Evolutionary conservation across 2,888 invertebrate genomes (phyloP), one percentile per base, ranked within the genome.

Genomic region (Hypsopygia costalis): DNA sequence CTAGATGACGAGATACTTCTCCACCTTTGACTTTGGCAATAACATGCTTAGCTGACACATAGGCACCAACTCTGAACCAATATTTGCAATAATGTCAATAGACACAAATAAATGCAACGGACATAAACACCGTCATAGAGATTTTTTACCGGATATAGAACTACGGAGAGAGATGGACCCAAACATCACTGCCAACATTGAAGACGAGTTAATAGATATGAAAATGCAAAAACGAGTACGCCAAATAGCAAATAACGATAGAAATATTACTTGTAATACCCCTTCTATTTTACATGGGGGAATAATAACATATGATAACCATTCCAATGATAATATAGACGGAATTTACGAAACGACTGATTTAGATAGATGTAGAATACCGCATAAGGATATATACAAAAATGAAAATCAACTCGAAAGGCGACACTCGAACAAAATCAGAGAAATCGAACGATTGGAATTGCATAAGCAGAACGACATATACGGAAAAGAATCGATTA

Each of bases 1-100:
- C 55, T 57, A 55, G 55, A 61, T 52, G 52, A 67, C 60, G 49
- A 49, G 50, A 46, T 34, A 47, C 44, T 47, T 51, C 37, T 43
- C 51, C 45, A 38, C 38, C 46, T 45, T 49, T 46, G 51, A 42
- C 46, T 45, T 49, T 46, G 51, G 42, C 47, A 43, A 53, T 62
- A 74, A 69, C 66, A 81, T 80, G 81, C 68, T 69, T 66, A 83
- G 83, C 76, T 82, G 81, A 85, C 81, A 73, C 62, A 28, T 64
- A 30, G 29, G 36, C 58, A 62, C 49, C 49, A 51, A 49, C 55
- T 27, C 29, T 48, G 38, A 54, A 30, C 32, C 31, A 33, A 33
- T 44, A 47, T 40, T 46, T 44, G 52, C 50, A 43, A 62, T 43
- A 46, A 62, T 62, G 62, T 46, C 45, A 7, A n/a, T 1, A 31